These are phyloP conservation scores for Tragelaphus eurycerus DNA, from an alignment of 2,797 vertebrate genomes.

Conservation along the genomic window DNA sequence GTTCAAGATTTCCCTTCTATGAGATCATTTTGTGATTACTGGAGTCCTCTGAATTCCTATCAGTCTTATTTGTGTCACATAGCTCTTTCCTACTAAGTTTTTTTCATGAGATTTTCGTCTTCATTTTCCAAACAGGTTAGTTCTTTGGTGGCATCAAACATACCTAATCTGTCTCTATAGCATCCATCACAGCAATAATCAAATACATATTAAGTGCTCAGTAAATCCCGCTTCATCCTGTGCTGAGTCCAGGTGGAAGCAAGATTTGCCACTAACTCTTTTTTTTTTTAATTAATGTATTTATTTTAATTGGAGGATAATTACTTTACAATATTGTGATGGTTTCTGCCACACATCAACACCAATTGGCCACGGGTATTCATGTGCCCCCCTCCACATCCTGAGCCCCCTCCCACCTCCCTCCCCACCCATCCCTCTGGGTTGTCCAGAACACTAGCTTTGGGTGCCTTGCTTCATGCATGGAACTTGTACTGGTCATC, in stretches of 20 bases:
- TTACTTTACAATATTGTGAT: background rate
- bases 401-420: background rate
- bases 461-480: background rate
- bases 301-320: background rate
- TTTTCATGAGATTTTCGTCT: background rate
- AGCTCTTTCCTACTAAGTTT: background rate
- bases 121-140: background rate
- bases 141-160: background rate
- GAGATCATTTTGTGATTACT: background rate
- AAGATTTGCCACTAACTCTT: background rate
- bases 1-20: background rate
- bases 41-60: background rate
- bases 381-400: background rate
- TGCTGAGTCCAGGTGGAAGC: background rate
- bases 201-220: background rate
- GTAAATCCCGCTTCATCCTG: background rate
- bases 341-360: background rate
- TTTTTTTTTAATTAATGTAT: background rate
- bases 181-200: background rate
- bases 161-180: background rate
- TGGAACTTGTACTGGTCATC: background rate
- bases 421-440: background rate
- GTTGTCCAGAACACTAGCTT: background rate
- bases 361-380: background rate
- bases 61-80: background rate